Evolutionary conservation across 2,797 vertebrate species (phyloP), one percentile per base, ranked within the genome.

Genomic region (Chaunax sp.): DNA sequence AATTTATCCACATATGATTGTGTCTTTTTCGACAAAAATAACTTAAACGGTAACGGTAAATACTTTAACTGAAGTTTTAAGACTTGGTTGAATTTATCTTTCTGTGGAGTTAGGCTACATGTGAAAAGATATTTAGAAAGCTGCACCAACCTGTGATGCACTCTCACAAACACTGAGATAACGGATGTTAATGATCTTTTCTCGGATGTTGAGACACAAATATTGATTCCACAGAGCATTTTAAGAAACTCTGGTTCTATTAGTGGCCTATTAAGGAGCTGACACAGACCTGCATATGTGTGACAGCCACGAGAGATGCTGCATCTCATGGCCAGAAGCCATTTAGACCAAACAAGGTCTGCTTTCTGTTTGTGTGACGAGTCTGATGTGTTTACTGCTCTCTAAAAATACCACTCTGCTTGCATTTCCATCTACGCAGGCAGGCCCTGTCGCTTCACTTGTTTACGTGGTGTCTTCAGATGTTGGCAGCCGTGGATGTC

Each of bases 331-430:
- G 76, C 50, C 64, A 57, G 66, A 71, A 67, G 56, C 56, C 59
- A 37, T 53, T 64, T 19, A 67, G 65, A 61, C 58, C 51, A 43
- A 59, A 62, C 3, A 12, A 14, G 6, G 68, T 82, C 84, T 86
- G 81, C 74, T 80, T 56, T 82, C 22, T 83, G 83, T 86, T 87
- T 87, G 78, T 83, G 65, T 75, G 82, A 79, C 23, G 26, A 80
- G 71, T 75, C 81, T 45, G 58, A 69, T 83, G 69, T 89, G 87
- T 90, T 88, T 86, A 83, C 83, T 30, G 44, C 60, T 23, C 64
- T 80, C 87, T 86, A 88, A 85, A 90, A 91, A 90, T 87, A 90
- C 69, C 77, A 65, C 60, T 57, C 25, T 75, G 80, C n/a, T 73
- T 81, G 77, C 69, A 49, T 86, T 82, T 80, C 79, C 75, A n/a